Conservation (phyloP, 2,888 invertebrate genomes). For the Cistogaster globosa region DNA sequence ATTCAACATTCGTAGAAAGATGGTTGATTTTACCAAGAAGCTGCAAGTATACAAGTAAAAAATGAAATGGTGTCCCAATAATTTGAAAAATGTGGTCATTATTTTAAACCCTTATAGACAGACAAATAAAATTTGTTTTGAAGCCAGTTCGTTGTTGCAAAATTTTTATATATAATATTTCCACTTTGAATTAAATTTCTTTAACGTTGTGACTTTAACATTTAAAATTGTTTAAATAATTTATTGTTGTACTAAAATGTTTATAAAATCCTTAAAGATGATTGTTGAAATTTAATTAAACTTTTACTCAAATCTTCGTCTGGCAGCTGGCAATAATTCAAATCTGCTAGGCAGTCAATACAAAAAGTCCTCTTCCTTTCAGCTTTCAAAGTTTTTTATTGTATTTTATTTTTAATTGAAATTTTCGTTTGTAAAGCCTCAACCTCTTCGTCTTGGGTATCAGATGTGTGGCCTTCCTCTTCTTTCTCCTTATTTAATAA, state of each 20-base stretch:
- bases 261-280: conserved; percentile 39
- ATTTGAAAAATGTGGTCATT: too few species aligned
- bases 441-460: conserved; percentile 52
- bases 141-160: too few species aligned
- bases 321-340: background rate
- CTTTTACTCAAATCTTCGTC: background rate
- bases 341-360: background rate
- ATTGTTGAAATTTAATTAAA: conserved; percentile 6
- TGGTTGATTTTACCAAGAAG: too few species aligned
- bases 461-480: conserved; percentile 8
- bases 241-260: conserved; percentile 32
- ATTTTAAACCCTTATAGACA: too few species aligned
- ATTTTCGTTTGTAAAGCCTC: conserved; percentile 29
- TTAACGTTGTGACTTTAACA: too few species aligned
- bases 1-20: too few species aligned
- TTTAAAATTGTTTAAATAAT: conserved; percentile 34
- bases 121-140: too few species aligned
- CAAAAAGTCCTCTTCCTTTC: background rate
- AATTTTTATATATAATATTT: too few species aligned
- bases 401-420: conserved; percentile 38
- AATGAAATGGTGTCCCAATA: too few species aligned
- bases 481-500: background rate
- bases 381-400: conserved; percentile 17
- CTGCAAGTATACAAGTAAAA: too few species aligned
- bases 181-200: too few species aligned